A percentile compares a stretch with the other conserved stretches of the same genome.
Conservation (phyloP, 2,797 vertebrate genomes). For the Falco rusticolus region DNA sequence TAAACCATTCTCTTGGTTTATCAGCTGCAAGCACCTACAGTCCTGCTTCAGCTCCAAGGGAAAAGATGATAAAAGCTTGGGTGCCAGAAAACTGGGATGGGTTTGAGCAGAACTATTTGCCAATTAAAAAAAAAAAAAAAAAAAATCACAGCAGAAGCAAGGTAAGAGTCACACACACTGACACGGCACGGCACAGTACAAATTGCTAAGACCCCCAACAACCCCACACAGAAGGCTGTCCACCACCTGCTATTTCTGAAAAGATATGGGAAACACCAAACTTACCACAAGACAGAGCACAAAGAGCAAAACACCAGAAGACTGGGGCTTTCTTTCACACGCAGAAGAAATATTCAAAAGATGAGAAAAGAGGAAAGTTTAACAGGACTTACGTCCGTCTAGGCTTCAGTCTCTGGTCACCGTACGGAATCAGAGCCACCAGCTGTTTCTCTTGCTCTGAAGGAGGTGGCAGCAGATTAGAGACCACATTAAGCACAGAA, state of each 20-base stretch:
- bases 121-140: neutral
- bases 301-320: neutral
- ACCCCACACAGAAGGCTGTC: neutral
- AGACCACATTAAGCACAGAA: neutral
- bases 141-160: neutral
- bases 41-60: neutral
- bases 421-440: slow-evolving; percentile 91
- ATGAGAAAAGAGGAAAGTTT: neutral
- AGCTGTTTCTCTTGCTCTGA: slow-evolving; percentile 86
- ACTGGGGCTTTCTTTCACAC: neutral
- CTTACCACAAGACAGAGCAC: neutral
- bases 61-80: neutral
- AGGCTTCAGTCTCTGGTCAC: slow-evolving; percentile 87
- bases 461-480: neutral
- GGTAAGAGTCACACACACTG: neutral
- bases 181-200: neutral
- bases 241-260: neutral
- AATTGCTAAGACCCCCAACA: neutral
- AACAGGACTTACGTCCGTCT: slow-evolving; percentile 82
- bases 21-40: neutral
- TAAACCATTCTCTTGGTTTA: neutral
- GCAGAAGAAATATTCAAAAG: neutral
- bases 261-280: neutral
- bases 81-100: neutral
- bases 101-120: neutral